These are phyloP conservation scores for Coregonus ussuriensis DNA, from an alignment of 2,797 vertebrate species.

Conservation along the genomic window DNA sequence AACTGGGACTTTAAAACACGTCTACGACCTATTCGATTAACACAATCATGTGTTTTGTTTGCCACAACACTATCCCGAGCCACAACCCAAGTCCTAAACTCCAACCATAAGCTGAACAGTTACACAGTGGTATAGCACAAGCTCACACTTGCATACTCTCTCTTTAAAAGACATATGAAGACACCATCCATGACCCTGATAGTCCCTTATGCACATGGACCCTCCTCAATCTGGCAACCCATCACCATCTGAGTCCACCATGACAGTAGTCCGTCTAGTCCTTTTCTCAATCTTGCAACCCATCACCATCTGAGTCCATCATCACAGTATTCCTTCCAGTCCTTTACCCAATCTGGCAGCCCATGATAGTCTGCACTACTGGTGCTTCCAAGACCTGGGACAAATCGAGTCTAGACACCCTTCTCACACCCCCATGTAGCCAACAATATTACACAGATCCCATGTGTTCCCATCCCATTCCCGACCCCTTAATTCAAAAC, in stretches of 20 bases:
- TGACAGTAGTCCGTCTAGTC: slow-evolving; percentile 47
- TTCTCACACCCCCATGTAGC: slow-evolving; percentile 11
- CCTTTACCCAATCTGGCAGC: slow-evolving; percentile 52
- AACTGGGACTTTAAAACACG: neutral
- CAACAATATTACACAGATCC: slow-evolving; percentile 34
- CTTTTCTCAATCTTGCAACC: slow-evolving; percentile 52
- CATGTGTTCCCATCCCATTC: slow-evolving; percentile 49
- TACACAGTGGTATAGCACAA: neutral
- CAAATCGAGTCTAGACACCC: slow-evolving; percentile 43
- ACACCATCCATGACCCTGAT: no score
- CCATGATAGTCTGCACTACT: slow-evolving; percentile 20
- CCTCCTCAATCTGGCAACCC: slow-evolving; percentile 41
- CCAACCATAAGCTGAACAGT: neutral
- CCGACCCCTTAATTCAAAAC: slow-evolving; percentile 37
- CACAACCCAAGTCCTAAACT: no score
- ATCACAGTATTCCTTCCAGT: slow-evolving; percentile 42
- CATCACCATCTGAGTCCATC: slow-evolving; percentile 34
- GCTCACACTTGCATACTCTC: neutral
- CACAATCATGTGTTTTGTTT: neutral
- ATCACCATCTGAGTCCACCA: slow-evolving; percentile 31
- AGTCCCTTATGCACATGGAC: no score
- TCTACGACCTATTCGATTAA: neutral
- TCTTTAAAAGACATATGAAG: no score
- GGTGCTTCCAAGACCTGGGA: slow-evolving; percentile 25
- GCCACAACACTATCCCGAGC: no score